Base-by-base conservation (phyloP, 2,888 invertebrate genomes). In the Spodoptera exigua region DNA sequence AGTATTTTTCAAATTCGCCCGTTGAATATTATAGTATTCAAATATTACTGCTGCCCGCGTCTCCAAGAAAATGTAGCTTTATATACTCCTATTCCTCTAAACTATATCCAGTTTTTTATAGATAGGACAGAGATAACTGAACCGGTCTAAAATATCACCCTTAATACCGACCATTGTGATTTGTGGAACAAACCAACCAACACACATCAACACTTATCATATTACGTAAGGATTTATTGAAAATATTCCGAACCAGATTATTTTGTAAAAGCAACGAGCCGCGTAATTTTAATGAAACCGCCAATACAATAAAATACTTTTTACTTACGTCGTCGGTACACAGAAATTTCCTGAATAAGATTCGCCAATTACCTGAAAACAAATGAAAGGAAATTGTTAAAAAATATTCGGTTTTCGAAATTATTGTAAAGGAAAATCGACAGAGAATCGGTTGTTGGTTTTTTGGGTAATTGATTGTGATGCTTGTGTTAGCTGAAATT, bases 211-310 rank as follows among this genome's bases (percentile, higher is more conserved):
- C 27, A 27, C 9, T 27, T 2, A 18, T 7, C n/a, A n/a, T 27
- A 27, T 27, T 27, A 9, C 5, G 27, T 27, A 27, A 27, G 27
- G 9, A 27, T 27, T 27, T 27, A 27, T 27, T 45, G 39, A 68
- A 68, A 68, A 68, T 59, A 55, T 44, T 48, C 45, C 17, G 18
- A 60, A 48, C 16, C 37, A 32, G 40, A 40, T 54, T 61, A 53
- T 60, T 61, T 56, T 34, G 40, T 5, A 40, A 14, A 63, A 21
- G 45, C 46, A 45, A 32, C 58, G 60, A 71, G 43, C 48, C 72
- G 45, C 12, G 10, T 47, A 59, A 62, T 49, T 73, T 66, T 67
- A 62, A 71, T 60, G 67, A 60, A 68, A 16, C 46, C 41, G 43
- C 27, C 36, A 9, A 13, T 39, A 14, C 27, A 27, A 27, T 35